Evolutionary conservation across 92 coral and sea anemone species (phyloP), one percentile per base, ranked within the genome.

Genomic region (Siderastrea radians): DNA sequence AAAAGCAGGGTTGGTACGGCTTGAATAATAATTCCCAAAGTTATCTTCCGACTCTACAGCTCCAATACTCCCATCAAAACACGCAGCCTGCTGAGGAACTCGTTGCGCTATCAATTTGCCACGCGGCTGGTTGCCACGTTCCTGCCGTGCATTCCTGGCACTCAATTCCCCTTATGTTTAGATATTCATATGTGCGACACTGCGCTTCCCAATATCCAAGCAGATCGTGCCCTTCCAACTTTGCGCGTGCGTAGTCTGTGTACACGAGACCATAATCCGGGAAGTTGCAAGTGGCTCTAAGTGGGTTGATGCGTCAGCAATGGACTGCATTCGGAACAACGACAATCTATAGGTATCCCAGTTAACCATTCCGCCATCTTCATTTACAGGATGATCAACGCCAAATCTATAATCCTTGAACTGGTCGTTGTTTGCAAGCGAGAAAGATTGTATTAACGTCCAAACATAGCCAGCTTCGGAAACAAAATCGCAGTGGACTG

Each of bases 301-400:
- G 57, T 72, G 87, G 43, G 86, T 88, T 44, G 91, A 70, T 12
- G 38, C 65, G 43, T 65, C 54, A 62, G 57, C 84, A 79, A 88
- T 46, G 62, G 83, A 72, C 71, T 63, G 75, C 87, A 81, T 88
- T 11, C 26, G 67, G 54, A 66, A 16, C 54, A 81, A 65, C 15
- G 91, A 88, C 75, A 88, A 46, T 55, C 91, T 87, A 67, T 88
- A 88, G 61, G 59, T 77, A 11, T 71, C 4, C 91, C 91, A 88
- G 77, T 72, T 79, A 3, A 49, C 5, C 17, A 46, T 52, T 57
- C 17, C 51, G 10, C 38, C 59, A 16, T 63, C 49, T 53, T 80
- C 77, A 45, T 80, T 80, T 11, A 74, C 54, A 6, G 82, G 68
- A 57, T 59, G 73, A 62, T 81, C 82, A 38, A 38, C 48, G 1